Evolutionary conservation across 2,797 vertebrate species (phyloP).

Genomic region (Geotrypetes seraphini): DNA sequence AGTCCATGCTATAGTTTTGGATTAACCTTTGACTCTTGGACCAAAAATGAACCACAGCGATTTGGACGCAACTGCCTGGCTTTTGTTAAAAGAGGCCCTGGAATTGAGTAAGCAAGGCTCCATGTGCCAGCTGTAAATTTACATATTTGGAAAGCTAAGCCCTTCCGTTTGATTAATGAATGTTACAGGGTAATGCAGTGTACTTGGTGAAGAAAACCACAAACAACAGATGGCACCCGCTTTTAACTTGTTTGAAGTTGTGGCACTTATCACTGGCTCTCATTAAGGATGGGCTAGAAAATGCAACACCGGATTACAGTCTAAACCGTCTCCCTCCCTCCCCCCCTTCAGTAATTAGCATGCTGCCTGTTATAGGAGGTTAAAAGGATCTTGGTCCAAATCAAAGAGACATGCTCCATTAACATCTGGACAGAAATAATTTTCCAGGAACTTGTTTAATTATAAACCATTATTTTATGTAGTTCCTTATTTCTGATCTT

Average conservation of each 20-base stretch:
- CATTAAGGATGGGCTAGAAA: no score
- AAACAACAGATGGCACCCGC: constrained; percentile 12
- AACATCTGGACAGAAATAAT: no score
- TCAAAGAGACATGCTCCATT: no score
- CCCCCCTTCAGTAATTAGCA: no score
- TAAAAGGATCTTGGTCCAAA: no score
- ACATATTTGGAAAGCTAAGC: not conserved
- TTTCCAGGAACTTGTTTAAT: no score
- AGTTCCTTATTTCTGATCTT: no score
- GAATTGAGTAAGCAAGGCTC: constrained; percentile 12
- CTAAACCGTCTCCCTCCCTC: no score
- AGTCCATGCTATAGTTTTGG: constrained; percentile 7
- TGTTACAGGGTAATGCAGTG: not conserved
- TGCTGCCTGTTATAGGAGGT: no score
- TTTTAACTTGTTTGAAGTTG: constrained; percentile 3
- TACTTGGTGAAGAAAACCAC: not conserved
- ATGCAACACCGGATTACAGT: no score
- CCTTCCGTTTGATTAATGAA: constrained; percentile 4
- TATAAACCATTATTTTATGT: no score
- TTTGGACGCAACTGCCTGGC: constrained; percentile 13
- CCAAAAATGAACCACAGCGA: not conserved
- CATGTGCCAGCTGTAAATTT: constrained; percentile 17
- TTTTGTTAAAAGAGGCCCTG: constrained; percentile 20
- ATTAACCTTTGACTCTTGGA: constrained; percentile 13
- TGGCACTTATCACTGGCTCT: not conserved